Percentiles rank a stretch among this genome's conserved stretches.
Evolutionary conservation across 1,140 invertebrate species (phyloP).

Genomic region (Neotoxoptera formosana): DNA sequence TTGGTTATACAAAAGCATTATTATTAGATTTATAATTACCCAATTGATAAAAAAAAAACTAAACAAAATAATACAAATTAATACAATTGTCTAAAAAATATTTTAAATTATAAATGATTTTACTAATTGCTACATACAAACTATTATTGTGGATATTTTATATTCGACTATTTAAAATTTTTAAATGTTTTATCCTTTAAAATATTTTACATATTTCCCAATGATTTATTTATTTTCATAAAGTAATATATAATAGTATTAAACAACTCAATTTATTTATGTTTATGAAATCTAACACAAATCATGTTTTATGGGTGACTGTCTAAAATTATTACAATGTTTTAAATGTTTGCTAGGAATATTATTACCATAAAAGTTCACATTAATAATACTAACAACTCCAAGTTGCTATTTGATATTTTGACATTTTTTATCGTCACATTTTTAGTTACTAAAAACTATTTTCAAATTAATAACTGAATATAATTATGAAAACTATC

Average conservation of each 20-base stretch:
- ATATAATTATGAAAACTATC: not conserved
- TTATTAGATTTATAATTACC: not conserved
- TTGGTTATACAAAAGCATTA: not conserved
- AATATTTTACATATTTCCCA: not conserved
- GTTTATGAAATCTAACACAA: conserved; percentile 16
- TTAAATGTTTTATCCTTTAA: not conserved
- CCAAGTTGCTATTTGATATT: not conserved
- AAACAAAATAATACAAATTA: not conserved
- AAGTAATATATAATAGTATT: not conserved
- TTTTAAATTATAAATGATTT: not conserved
- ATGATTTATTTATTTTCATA: conserved; percentile 3
- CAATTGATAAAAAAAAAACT: not conserved
- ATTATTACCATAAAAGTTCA: not conserved
- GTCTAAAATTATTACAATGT: conserved; percentile 11
- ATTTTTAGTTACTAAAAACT: not conserved
- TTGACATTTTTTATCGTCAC: not conserved
- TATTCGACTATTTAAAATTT: not conserved
- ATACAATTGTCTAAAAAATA: not conserved
- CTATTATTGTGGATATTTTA: not conserved
- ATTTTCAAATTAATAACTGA: not conserved
- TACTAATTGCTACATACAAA: not conserved
- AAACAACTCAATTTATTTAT: conserved; percentile 19
- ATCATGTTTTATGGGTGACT: conserved; percentile 6
- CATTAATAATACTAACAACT: not conserved
- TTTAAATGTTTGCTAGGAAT: conserved; percentile 3